These are phyloP conservation scores for Drosophila aff. DNA, from an alignment of 1,140 invertebrate genomes.

Conservation along the genomic window DNA sequence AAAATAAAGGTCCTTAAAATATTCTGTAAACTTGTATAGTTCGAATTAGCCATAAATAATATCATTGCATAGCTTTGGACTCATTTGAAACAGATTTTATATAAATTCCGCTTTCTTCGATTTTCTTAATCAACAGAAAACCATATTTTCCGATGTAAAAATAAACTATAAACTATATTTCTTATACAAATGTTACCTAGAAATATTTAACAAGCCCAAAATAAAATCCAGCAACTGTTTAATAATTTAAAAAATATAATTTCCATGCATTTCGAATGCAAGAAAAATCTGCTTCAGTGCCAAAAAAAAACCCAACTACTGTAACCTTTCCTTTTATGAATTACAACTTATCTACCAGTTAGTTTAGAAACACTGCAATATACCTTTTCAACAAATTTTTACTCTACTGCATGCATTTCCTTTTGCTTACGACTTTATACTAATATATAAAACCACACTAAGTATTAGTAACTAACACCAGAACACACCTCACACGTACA, in stretches of 20 bases:
- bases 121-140: neutral
- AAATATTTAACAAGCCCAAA: neutral
- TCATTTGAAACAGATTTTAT: neutral
- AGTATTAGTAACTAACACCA: slow-evolving; percentile 41
- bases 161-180: neutral
- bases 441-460: slow-evolving; percentile 57
- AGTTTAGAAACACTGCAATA: slow-evolving; percentile 47
- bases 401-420: slow-evolving; percentile 65
- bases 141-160: neutral
- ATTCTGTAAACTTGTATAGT: too few relatives aligned
- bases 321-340: slow-evolving; percentile 16
- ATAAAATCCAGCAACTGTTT: slow-evolving; percentile 16
- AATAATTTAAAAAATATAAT: slow-evolving; percentile 1
- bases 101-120: neutral
- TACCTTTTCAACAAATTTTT: slow-evolving; percentile 33
- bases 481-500: slow-evolving; percentile 15
- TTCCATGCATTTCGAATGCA: slow-evolving; percentile 20
- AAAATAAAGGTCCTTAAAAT: too few relatives aligned
- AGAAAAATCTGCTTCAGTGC: slow-evolving; percentile 13
- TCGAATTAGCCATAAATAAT: neutral
- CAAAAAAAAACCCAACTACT: slow-evolving; percentile 1
- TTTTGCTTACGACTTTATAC: slow-evolving; percentile 68
- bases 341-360: slow-evolving; percentile 19
- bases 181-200: too few relatives aligned
- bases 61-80: neutral